Evolutionary conservation across 2,888 invertebrate species (phyloP).

Genomic region (Eilema griseolum): DNA sequence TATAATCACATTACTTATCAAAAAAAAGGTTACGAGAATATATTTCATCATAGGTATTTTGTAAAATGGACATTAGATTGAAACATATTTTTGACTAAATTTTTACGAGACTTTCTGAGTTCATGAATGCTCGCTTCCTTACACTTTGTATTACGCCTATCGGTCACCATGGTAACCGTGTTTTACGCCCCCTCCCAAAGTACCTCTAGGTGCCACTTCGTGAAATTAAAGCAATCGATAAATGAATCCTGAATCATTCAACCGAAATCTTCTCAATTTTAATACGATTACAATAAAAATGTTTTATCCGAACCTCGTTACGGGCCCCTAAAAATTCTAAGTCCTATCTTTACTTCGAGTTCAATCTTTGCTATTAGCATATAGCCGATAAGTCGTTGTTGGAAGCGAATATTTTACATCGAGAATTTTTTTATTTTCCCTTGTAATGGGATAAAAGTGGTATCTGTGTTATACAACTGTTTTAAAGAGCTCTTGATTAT

Average conservation of each 20-base stretch:
- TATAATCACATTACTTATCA: too few species aligned
- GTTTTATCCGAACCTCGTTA: constrained; percentile 14
- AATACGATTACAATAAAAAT: constrained; percentile 16
- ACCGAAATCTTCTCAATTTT: not conserved
- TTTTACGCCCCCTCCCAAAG: too few species aligned
- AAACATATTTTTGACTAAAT: not conserved
- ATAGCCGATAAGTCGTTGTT: constrained; percentile 33
- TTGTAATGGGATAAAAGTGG: constrained; percentile 21
- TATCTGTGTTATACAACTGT: constrained; percentile 13
- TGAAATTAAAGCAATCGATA: not conserved
- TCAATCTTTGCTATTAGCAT: constrained; percentile 46
- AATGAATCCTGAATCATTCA: not conserved
- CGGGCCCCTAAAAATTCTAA: constrained; percentile 15
- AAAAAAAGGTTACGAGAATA: too few species aligned
- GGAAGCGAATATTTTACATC: constrained; percentile 33
- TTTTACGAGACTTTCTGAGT: not conserved
- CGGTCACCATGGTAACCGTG: too few species aligned
- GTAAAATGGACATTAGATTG: not conserved
- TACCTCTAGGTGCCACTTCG: not conserved
- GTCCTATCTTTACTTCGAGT: constrained; percentile 33
- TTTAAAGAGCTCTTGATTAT: constrained; percentile 7
- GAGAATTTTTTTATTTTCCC: constrained; percentile 29
- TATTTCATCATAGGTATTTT: too few species aligned
- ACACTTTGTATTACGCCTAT: not conserved
- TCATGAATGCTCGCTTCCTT: too few species aligned